These are phyloP conservation scores for Tetrapedia diversipes DNA, from an alignment of 2,888 invertebrate genomes.

Conservation along the genomic window DNA sequence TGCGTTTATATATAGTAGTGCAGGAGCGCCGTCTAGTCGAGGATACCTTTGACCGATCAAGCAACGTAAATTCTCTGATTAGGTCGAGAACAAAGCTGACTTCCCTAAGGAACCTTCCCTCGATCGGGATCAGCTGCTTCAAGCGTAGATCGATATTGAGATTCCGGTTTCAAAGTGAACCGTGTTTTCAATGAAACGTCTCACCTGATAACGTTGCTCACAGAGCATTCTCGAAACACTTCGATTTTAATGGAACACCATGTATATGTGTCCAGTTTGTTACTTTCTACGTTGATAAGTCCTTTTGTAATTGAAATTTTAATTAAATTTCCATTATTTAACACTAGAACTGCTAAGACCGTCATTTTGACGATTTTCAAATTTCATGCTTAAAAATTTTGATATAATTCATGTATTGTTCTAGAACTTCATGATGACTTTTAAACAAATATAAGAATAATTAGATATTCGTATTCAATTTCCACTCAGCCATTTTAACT, in stretches of 20 bases:
- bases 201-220: neutral
- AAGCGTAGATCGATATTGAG: constrained; percentile 34
- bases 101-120: constrained; percentile 60
- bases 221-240: constrained; percentile 12
- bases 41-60: constrained; percentile 72
- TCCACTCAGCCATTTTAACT: no score
- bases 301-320: no score
- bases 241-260: neutral
- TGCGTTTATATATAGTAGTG: no score
- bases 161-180: constrained; percentile 11
- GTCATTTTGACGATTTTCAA: no score
- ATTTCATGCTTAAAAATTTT: no score
- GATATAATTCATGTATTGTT: no score
- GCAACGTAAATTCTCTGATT: constrained; percentile 76
- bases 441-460: no score
- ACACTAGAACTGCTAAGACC: no score
- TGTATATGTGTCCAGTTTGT: neutral
- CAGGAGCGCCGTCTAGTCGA: constrained; percentile 20
- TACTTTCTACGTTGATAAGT: no score
- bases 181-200: constrained; percentile 8
- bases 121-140: constrained; percentile 47
- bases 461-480: no score
- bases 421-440: no score
- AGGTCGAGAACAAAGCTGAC: constrained; percentile 71
- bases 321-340: no score